phyloP scores from a whole-genome alignment of 92 coral and sea anemone species.

The Hydrozoanthus gracilis region DNA sequence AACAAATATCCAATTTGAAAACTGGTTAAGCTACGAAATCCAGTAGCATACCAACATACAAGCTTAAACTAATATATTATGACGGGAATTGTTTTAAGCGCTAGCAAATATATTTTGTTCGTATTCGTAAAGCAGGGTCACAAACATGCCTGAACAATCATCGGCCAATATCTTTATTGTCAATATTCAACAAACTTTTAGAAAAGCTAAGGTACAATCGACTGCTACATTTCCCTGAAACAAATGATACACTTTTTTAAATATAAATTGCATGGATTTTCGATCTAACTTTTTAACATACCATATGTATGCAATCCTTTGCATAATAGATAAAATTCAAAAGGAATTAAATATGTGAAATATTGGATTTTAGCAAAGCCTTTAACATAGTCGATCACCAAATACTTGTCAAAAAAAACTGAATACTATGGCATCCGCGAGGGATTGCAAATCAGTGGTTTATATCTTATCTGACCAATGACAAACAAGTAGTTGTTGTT shows the following conservation, averaged over 20 bases:
- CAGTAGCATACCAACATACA: no score
- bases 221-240: neutral
- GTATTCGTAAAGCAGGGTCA: neutral
- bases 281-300: neutral
- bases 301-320: no score
- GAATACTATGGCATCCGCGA: neutral
- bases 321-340: no score
- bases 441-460: conserved; percentile 4
- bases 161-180: neutral
- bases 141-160: neutral
- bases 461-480: conserved; percentile 24
- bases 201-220: neutral
- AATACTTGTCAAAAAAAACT: neutral
- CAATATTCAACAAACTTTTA: neutral
- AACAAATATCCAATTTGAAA: no score
- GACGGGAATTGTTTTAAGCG: neutral
- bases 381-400: no score
- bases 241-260: no score
- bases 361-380: no score
- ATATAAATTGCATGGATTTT: neutral
- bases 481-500: conserved; percentile 17
- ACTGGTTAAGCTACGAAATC: no score
- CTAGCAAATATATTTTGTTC: no score
- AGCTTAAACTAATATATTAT: no score
- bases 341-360: no score